Conservation (phyloP, 2,113 vertebrate genomes). For the Abramis brama region DNA sequence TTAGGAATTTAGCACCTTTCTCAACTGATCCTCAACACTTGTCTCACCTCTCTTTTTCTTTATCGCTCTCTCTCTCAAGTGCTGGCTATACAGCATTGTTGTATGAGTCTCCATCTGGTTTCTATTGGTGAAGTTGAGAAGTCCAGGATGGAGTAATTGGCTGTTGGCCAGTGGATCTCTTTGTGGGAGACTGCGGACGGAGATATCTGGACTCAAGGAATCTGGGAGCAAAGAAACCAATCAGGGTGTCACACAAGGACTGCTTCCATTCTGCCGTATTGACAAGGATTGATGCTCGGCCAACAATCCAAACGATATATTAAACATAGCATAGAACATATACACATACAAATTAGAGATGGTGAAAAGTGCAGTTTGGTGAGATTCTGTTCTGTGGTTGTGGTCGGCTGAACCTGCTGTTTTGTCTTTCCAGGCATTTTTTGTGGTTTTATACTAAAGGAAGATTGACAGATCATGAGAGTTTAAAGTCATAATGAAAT, state of each 20-base stretch:
- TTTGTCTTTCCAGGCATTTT: not conserved
- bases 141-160: slow-evolving; percentile 59
- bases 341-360: slow-evolving; percentile 23
- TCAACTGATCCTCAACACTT: slow-evolving; percentile 26
- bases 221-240: slow-evolving; percentile 8
- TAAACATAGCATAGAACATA: slow-evolving; percentile 2
- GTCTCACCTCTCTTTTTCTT: slow-evolving; percentile 29
- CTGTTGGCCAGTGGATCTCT: slow-evolving; percentile 54
- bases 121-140: slow-evolving; percentile 62
- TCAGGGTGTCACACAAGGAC: not conserved
- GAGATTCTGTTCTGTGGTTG: not conserved
- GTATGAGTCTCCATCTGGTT: slow-evolving; percentile 64
- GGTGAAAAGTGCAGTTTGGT: not conserved
- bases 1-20: slow-evolving; percentile 5
- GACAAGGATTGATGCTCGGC: not conserved
- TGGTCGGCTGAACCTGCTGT: not conserved
- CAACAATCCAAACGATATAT: slow-evolving; percentile 16
- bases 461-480: not conserved
- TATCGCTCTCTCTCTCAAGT: slow-evolving; percentile 19
- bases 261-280: not conserved
- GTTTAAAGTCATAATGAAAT: not conserved
- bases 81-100: slow-evolving; percentile 47
- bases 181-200: slow-evolving; percentile 54
- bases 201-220: slow-evolving; percentile 43
- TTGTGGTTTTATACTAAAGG: not conserved